phyloP scores from a whole-genome alignment of 2,113 vertebrate species.

The Xyliphius kryptos region DNA sequence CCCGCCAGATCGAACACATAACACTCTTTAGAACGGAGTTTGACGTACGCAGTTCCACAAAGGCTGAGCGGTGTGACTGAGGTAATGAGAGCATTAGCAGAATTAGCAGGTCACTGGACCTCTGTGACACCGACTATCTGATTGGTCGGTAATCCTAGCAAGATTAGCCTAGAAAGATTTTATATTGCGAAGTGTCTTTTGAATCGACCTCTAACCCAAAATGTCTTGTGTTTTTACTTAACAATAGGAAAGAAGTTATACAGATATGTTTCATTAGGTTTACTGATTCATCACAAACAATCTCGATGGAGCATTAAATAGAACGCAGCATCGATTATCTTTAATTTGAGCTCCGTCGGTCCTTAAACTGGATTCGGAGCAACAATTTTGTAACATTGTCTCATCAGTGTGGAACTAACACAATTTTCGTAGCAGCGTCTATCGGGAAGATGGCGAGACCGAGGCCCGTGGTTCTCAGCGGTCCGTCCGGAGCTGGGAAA shows the following conservation, averaged over 20 bases:
- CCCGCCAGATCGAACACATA: too few species aligned
- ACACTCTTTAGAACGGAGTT: too few species aligned
- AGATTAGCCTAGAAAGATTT: slow-evolving; percentile 45
- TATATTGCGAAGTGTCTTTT: slow-evolving; percentile 34
- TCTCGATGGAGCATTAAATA: too few species aligned
- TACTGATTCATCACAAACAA: too few species aligned
- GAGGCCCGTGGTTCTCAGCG: slow-evolving; percentile 88
- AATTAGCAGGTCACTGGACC: slow-evolving; percentile 38
- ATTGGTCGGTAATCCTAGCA: slow-evolving; percentile 50
- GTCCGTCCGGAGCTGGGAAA: slow-evolving; percentile 91
- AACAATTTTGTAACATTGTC: neutral
- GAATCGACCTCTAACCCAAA: slow-evolving; percentile 1
- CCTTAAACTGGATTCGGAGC: too few species aligned
- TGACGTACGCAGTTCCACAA: too few species aligned
- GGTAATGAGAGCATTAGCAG: neutral
- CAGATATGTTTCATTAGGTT: too few species aligned
- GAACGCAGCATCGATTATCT: too few species aligned
- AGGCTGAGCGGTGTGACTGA: neutral
- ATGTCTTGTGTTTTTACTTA: neutral
- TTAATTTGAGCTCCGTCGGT: too few species aligned
- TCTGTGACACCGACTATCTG: slow-evolving; percentile 26
- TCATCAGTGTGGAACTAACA: too few species aligned
- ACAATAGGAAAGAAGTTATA: too few species aligned
- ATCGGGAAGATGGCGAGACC: slow-evolving; percentile 79
- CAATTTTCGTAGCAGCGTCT: neutral